phyloP scores from a whole-genome alignment of 2,113 vertebrate genomes.

The Sialia sialis region DNA sequence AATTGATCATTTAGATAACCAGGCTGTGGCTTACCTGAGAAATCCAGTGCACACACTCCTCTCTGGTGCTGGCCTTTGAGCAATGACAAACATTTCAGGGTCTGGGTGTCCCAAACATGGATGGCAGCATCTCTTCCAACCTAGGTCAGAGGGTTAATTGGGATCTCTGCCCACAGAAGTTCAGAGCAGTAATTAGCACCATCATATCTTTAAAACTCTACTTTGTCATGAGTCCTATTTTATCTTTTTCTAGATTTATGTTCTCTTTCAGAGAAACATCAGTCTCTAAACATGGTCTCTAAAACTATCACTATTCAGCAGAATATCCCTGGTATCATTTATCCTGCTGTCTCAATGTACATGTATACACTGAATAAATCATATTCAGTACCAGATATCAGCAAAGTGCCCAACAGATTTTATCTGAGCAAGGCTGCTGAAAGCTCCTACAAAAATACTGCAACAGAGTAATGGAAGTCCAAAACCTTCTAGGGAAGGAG shows the following conservation, averaged over 20 bases:
- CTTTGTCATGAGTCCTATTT: background rate
- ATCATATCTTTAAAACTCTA: background rate
- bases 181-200: background rate
- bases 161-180: background rate
- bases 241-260: background rate
- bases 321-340: background rate
- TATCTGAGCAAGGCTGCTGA: background rate
- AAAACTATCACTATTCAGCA: background rate
- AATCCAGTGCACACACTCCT: slow-evolving; percentile 95
- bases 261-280: background rate
- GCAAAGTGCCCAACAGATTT: background rate
- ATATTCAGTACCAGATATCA: background rate
- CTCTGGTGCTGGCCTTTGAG: slow-evolving; percentile 89
- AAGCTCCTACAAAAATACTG: background rate
- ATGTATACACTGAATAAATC: background rate
- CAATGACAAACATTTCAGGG: slow-evolving; percentile 90
- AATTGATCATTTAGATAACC: background rate
- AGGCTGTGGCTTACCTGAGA: slow-evolving; percentile 80
- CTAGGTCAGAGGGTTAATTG: slow-evolving; percentile 62
- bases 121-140: slow-evolving; percentile 93
- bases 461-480: background rate
- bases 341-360: background rate
- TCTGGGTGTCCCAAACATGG: slow-evolving; percentile 94
- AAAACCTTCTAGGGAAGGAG: background rate
- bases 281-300: background rate